These are phyloP conservation scores for Spisula solida DNA, from an alignment of 2,888 invertebrate genomes.

Conservation along the genomic window DNA sequence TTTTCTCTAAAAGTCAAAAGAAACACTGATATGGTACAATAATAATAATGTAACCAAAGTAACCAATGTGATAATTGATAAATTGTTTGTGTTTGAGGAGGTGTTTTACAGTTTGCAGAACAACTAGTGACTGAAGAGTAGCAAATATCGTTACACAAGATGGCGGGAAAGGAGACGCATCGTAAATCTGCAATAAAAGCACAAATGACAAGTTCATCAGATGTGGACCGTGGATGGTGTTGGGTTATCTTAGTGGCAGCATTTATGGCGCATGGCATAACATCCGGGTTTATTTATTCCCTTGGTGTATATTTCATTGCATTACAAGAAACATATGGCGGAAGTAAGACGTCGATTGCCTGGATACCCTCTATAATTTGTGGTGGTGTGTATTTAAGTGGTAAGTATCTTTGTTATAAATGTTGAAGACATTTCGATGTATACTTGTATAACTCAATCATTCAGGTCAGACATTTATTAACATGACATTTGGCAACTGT, in stretches of 20 bases:
- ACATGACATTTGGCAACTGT: too few relatives aligned
- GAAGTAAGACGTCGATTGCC: slow-evolving; percentile 28
- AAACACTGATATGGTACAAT: too few relatives aligned
- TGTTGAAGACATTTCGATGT: neutral
- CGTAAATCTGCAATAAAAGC: neutral
- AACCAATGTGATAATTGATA: too few relatives aligned
- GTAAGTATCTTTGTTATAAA: neutral
- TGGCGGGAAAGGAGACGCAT: too few relatives aligned
- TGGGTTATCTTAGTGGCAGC: slow-evolving; percentile 18
- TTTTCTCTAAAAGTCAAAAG: too few relatives aligned
- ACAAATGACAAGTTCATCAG: neutral
- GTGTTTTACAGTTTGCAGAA: too few relatives aligned
- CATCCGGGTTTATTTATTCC: slow-evolving; percentile 27
- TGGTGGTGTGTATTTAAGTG: slow-evolving; percentile 1
- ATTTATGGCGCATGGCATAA: slow-evolving; percentile 9
- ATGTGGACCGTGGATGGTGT: slow-evolving; percentile 16
- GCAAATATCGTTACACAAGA: too few relatives aligned
- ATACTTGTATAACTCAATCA: too few relatives aligned
- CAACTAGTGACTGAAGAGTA: too few relatives aligned
- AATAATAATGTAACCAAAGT: too few relatives aligned
- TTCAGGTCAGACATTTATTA: too few relatives aligned
- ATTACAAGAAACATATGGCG: slow-evolving; percentile 13
- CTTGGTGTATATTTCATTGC: slow-evolving; percentile 31
- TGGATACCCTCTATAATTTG: slow-evolving; percentile 29
- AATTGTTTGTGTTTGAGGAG: too few relatives aligned